phyloP scores from a whole-genome alignment of 2,888 invertebrate species.

The Caprella mutica region DNA sequence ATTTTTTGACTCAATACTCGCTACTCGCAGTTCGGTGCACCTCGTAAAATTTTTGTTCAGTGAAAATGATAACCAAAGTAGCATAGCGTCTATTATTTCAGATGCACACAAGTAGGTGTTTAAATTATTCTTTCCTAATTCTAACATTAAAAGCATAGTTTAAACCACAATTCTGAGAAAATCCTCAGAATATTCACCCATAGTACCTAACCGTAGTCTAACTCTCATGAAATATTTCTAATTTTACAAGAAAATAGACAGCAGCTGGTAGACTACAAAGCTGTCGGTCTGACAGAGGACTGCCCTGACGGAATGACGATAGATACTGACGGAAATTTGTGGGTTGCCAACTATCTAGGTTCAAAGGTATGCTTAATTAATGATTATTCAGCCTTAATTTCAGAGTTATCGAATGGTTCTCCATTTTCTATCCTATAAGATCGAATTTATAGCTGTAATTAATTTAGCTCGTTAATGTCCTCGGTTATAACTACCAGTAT shows the following conservation, averaged over 20 bases:
- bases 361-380: conserved; percentile 53
- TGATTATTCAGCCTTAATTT: too few relatives aligned
- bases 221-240: too few relatives aligned
- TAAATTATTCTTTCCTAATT: not conserved
- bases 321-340: conserved; percentile 51
- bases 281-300: conserved; percentile 36
- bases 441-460: too few relatives aligned
- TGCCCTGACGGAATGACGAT: conserved; percentile 54
- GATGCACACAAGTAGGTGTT: not conserved
- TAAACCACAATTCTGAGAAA: not conserved
- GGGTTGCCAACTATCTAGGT: conserved; percentile 47
- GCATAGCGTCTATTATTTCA: not conserved
- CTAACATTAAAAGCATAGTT: not conserved
- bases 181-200: too few relatives aligned
- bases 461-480: conserved; percentile 1
- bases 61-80: not conserved
- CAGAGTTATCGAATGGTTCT: too few relatives aligned
- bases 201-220: too few relatives aligned
- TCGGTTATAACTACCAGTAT: too few relatives aligned
- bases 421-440: conserved; percentile 22
- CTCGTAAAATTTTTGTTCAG: too few relatives aligned
- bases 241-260: conserved; percentile 36
- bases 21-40: too few relatives aligned
- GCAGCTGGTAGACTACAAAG: conserved; percentile 36
- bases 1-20: too few relatives aligned